phyloP scores from a whole-genome alignment of 2,797 vertebrate genomes.

The Danio jaintianensis region DNA sequence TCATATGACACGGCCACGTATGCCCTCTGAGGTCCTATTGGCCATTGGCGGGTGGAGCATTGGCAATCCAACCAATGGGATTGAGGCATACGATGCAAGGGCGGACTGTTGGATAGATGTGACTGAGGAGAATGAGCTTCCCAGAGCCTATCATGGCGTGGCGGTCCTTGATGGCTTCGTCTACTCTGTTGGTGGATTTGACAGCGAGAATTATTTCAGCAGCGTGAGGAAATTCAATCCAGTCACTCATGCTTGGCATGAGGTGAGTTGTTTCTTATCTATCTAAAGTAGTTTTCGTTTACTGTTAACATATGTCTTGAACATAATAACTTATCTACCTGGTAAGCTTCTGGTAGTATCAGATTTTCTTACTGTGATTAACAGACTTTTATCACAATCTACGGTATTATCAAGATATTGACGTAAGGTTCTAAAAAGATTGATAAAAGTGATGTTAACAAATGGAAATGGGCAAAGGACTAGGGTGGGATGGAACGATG shows the following conservation, averaged over 20 bases:
- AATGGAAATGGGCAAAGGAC: too few species aligned
- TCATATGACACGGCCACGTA: slow-evolving; percentile 74
- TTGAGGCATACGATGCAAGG: slow-evolving; percentile 79
- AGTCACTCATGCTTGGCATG: slow-evolving; percentile 76
- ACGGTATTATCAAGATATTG: too few species aligned
- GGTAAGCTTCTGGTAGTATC: too few species aligned
- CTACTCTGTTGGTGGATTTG: slow-evolving; percentile 77
- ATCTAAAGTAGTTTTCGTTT: neutral
- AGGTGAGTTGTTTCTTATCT: slow-evolving; percentile 61
- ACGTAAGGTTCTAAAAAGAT: too few species aligned
- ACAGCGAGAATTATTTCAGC: slow-evolving; percentile 79
- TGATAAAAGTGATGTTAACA: too few species aligned
- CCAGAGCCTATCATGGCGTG: slow-evolving; percentile 81
- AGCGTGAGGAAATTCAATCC: slow-evolving; percentile 80
- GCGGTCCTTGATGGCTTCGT: slow-evolving; percentile 72
- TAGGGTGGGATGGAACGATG: too few species aligned
- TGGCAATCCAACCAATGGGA: slow-evolving; percentile 75
- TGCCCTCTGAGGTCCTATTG: slow-evolving; percentile 81
- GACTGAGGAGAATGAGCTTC: slow-evolving; percentile 69
- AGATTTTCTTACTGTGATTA: too few species aligned
- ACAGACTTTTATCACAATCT: too few species aligned
- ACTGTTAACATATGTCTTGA: too few species aligned
- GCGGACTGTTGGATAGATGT: slow-evolving; percentile 79
- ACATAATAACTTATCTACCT: too few species aligned
- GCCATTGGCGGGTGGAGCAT: slow-evolving; percentile 84